Conservation (phyloP, 2,113 vertebrate genomes). For the Hippocampus abdominalis region DNA sequence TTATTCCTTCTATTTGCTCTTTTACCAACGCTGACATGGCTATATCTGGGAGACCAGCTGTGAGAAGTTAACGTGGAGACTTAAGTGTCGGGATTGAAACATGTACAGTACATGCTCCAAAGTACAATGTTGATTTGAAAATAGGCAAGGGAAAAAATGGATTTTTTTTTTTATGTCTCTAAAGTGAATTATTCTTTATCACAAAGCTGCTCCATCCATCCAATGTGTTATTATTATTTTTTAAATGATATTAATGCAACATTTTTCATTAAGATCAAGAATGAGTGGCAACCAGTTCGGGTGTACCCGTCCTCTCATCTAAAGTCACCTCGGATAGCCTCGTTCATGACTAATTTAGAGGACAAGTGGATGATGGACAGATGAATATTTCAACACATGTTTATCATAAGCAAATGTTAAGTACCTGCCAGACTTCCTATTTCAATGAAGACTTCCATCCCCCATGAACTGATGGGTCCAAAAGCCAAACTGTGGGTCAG, state of each 20-base stretch:
- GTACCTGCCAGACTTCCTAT: conserved; percentile 75
- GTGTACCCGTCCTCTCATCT: not conserved
- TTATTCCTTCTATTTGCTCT: conserved; percentile 76
- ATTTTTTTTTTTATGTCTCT: too few species aligned
- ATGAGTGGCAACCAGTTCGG: not conserved
- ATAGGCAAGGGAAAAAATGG: too few species aligned
- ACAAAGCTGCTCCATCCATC: too few species aligned
- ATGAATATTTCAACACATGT: not conserved
- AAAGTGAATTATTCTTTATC: too few species aligned
- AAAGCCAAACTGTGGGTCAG: conserved; percentile 65
- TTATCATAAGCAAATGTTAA: not conserved
- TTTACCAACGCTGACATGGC: conserved; percentile 75
- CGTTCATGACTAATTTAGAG: not conserved
- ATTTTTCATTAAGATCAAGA: not conserved
- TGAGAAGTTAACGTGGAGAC: not conserved
- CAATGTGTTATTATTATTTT: too few species aligned
- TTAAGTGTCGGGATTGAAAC: too few species aligned
- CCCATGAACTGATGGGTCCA: conserved; percentile 73
- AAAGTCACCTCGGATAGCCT: not conserved
- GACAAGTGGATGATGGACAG: not conserved
- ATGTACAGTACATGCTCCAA: too few species aligned
- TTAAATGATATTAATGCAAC: not conserved
- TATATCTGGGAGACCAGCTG: conserved; percentile 77
- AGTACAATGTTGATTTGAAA: too few species aligned
- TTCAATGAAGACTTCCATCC: conserved; percentile 74